Conservation (phyloP, 64 coral and sea anemone species). For the Hydrozoanthus tunicans region DNA sequence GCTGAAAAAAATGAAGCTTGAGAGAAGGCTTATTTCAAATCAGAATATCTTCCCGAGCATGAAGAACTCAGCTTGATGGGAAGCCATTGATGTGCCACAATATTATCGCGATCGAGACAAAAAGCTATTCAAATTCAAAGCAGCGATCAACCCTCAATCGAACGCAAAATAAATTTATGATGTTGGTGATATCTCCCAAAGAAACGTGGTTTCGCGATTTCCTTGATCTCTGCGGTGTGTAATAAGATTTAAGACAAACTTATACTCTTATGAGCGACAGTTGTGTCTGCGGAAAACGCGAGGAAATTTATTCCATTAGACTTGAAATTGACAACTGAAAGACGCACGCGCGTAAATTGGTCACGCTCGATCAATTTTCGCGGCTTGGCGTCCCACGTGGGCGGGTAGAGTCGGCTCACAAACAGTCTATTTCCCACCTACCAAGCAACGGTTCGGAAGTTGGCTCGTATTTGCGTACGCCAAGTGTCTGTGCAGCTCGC, state of each 20-base stretch:
- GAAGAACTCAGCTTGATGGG: constrained; percentile 14
- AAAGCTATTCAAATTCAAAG: constrained; percentile 52
- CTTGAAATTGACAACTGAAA: constrained; percentile 79
- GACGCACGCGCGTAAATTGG: constrained; percentile 87
- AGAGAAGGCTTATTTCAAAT: constrained; percentile 36
- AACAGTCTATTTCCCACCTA: constrained; percentile 92
- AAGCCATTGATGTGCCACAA: constrained; percentile 48
- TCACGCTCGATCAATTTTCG: constrained; percentile 97
- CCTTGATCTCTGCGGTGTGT: constrained; percentile 16
- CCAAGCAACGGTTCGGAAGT: constrained; percentile 82
- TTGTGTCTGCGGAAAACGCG: constrained; percentile 59
- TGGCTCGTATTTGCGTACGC: constrained; percentile 82
- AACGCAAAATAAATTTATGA: constrained; percentile 52
- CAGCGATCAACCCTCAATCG: constrained; percentile 35
- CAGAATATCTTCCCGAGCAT: not conserved
- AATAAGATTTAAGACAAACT: constrained; percentile 49
- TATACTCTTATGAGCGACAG: constrained; percentile 38
- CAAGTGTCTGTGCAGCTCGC: constrained; percentile 38
- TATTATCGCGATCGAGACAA: constrained; percentile 57
- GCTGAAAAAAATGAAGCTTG: not conserved
- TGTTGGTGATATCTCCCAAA: not conserved
- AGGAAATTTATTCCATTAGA: constrained; percentile 66
- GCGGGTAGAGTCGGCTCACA: constrained; percentile 87
- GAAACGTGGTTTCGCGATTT: constrained; percentile 46
- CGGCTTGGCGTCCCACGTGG: constrained; percentile 97